phyloP scores from a whole-genome alignment of 2,888 invertebrate species.

The Eurytoma adleriae region DNA sequence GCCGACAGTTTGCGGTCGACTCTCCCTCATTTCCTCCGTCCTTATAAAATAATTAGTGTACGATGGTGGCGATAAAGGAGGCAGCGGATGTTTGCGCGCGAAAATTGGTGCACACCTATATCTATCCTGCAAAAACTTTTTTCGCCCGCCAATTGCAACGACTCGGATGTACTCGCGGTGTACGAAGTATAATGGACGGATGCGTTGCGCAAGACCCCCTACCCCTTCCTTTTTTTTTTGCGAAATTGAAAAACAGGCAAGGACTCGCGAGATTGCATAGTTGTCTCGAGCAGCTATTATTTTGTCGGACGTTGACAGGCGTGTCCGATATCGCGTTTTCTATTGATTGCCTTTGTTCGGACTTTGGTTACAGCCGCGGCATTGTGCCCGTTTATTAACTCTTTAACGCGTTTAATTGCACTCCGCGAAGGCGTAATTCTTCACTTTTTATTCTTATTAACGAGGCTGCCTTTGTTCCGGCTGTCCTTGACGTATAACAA shows the following conservation, averaged over 20 bases:
- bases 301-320: not conserved
- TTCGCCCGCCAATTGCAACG: too few species aligned
- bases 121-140: too few species aligned
- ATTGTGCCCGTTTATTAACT: too few species aligned
- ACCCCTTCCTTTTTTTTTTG: not conserved
- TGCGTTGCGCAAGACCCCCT: too few species aligned
- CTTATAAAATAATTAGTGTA: slow-evolving; percentile 46
- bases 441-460: too few species aligned
- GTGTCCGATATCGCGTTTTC: not conserved
- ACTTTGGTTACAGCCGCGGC: too few species aligned
- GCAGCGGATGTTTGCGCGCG: slow-evolving; percentile 26
- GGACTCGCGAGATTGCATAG: slow-evolving; percentile 2
- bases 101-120: not conserved
- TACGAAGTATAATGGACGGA: too few species aligned
- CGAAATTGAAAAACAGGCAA: slow-evolving; percentile 19
- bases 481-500: too few species aligned
- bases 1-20: slow-evolving; percentile 25
- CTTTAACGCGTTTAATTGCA: too few species aligned
- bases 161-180: too few species aligned
- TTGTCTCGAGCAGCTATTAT: not conserved
- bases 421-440: too few species aligned
- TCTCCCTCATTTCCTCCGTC: slow-evolving; percentile 35
- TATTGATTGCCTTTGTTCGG: not conserved
- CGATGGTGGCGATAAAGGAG: slow-evolving; percentile 26
- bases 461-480: too few species aligned